Conservation (phyloP, 2,888 invertebrate species). For the Zootermopsis nevadensis region DNA sequence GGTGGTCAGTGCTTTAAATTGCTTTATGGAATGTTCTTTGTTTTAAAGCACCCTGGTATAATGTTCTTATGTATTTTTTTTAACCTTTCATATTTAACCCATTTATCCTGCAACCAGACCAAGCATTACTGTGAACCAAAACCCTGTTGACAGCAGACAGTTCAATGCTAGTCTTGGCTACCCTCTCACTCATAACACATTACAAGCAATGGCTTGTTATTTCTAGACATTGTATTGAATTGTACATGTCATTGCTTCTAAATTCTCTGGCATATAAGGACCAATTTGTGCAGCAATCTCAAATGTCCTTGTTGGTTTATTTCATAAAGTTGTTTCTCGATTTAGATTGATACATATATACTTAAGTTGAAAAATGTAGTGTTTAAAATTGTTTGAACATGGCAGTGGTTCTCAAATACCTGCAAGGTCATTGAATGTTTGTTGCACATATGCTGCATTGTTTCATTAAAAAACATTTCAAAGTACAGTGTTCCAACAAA, state of each 20-base stretch:
- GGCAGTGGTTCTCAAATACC: not conserved
- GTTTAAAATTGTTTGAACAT: not conserved
- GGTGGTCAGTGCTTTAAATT: constrained; percentile 55
- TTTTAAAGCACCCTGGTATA: constrained; percentile 50
- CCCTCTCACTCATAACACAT: constrained; percentile 26
- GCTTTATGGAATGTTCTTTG: constrained; percentile 55
- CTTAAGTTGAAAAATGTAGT: not conserved
- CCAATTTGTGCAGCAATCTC: constrained; percentile 19
- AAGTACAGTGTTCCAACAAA: constrained; percentile 5
- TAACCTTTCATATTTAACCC: constrained; percentile 30
- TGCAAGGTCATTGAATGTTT: constrained; percentile 29
- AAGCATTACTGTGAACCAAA: constrained; percentile 32
- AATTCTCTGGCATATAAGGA: not conserved
- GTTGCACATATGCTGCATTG: constrained; percentile 37
- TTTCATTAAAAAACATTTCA: constrained; percentile 37
- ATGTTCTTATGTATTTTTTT: constrained; percentile 46
- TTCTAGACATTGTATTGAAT: constrained; percentile 19
- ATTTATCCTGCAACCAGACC: constrained; percentile 45
- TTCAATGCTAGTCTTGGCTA: constrained; percentile 25
- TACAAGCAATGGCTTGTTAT: constrained; percentile 37
- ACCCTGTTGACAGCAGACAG: constrained; percentile 23
- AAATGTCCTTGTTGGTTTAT: not conserved
- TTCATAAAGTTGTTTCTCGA: not conserved
- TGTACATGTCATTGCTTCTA: constrained; percentile 33
- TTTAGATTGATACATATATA: not conserved